phyloP scores from a whole-genome alignment of 2,797 vertebrate genomes.

The Cynopterus sphinx region DNA sequence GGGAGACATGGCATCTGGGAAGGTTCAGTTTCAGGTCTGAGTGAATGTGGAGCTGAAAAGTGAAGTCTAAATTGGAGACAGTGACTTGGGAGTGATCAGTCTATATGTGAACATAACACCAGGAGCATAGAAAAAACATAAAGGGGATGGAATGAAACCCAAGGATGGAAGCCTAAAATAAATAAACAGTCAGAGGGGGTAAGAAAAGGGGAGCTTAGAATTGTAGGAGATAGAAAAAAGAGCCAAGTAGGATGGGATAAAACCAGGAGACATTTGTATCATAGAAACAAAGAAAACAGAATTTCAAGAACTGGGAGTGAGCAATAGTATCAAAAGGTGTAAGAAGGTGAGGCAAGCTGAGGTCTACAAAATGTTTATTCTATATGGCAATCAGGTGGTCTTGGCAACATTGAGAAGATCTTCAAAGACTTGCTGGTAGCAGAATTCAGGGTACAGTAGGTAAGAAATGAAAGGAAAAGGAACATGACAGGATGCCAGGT shows the following conservation, averaged over 20 bases:
- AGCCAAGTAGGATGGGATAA: neutral
- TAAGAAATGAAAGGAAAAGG: neutral
- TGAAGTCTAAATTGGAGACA: neutral
- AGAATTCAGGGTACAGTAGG: neutral
- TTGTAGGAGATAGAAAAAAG: neutral
- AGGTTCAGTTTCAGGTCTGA: neutral
- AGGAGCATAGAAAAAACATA: neutral
- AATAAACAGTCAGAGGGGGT: neutral
- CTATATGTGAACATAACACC: fast-evolving
- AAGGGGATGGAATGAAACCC: neutral
- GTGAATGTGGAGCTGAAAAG: neutral
- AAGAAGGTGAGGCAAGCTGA: neutral
- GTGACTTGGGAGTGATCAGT: too few species aligned
- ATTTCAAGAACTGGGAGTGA: neutral
- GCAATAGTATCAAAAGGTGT: neutral
- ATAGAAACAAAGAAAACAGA: neutral
- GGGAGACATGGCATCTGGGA: neutral
- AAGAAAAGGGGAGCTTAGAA: neutral
- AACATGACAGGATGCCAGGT: fast-evolving
- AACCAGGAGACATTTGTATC: neutral
- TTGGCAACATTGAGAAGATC: neutral
- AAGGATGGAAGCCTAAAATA: neutral
- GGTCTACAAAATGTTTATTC: neutral
- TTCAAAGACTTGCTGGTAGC: neutral
- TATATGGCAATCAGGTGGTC: neutral